Conservation (phyloP, 2,888 invertebrate genomes). For the Drosophila pseudotakahashii region DNA sequence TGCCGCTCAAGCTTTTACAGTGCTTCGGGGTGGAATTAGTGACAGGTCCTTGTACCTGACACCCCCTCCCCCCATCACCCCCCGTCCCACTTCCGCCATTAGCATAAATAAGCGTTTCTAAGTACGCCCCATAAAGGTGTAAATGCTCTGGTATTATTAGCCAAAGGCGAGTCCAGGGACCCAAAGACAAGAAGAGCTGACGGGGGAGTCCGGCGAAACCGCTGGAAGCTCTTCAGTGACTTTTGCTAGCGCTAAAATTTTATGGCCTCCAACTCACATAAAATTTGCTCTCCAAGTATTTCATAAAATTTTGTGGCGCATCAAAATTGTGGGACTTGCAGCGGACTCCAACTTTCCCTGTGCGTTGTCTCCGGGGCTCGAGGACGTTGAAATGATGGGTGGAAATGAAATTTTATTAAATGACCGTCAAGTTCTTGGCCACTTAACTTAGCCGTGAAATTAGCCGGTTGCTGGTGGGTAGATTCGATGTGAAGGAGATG, state of each 20-base stretch:
- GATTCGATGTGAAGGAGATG: conserved; percentile 1
- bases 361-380: conserved; percentile 45
- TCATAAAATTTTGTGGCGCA: conserved; percentile 77
- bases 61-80: conserved; percentile 3
- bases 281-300: conserved; percentile 74
- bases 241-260: conserved; percentile 79
- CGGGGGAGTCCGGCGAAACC: conserved; percentile 48
- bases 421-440: conserved; percentile 56
- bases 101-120: conserved; percentile 81
- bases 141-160: conserved; percentile 79
- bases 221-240: conserved; percentile 56
- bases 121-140: conserved; percentile 81
- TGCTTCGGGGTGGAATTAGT: conserved; percentile 81
- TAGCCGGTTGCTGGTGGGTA: conserved; percentile 20
- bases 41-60: conserved; percentile 47
- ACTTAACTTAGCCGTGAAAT: conserved; percentile 52
- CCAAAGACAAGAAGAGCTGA: conserved; percentile 4
- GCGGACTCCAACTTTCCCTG: conserved; percentile 24
- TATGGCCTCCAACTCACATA: conserved; percentile 70
- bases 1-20: conserved; percentile 67
- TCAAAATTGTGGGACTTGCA: conserved; percentile 53
- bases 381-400: conserved; percentile 28
- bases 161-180: conserved; percentile 45
- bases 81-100: conserved; percentile 63
- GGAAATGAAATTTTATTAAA: conserved; percentile 74